Evolutionary conservation across 1,140 invertebrate genomes (phyloP), one percentile per base, ranked within the genome.

Genomic region (Mylabris phalerata): DNA sequence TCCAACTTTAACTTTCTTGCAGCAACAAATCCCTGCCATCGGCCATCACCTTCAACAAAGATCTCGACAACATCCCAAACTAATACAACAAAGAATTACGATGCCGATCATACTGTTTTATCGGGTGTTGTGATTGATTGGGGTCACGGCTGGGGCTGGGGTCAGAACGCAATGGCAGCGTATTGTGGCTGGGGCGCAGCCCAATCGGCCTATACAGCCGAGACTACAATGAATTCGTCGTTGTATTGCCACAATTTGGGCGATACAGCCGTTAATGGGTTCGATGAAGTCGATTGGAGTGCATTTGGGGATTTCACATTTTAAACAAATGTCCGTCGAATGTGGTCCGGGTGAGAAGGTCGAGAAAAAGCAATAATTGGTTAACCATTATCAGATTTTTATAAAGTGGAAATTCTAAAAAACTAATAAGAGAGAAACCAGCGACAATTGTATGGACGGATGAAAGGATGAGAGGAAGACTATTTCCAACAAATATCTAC

Each of bases 101-200:
- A 69, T 6, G 64, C 64, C 32, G 71, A 73, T 38, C 67, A 73
- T 47, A 71, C 71, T 1, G 67, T 69, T 1, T 42, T 71, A n/a
- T 63, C 67, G 2, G 69, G 67, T 1, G 65, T 71, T 10, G 65
- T 62, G 11, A 64, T 74, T 43, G 71, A 70, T 55, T 74, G 72
- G 72, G 72, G 72, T 7, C 71, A 74, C 39, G 71, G 70, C 10
- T 72, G 71, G 71, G 72, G 72, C 2, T 74, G 72, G 72, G 67
- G 69, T 0, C 61, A 66, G 9, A 11, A n/a, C 6, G 60, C 66
- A 2, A 67, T 62, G 57, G 62, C 67, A 9, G 61, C 66, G 3
- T 60, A 68, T 7, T 46, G 59, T 4, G 62, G 62, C 4, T 64
- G 60, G 24, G 62, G 57, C 4, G 47, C 48, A 1, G 52, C 65